Evolutionary conservation across 2,113 vertebrate species (phyloP), one percentile per base, ranked within the genome.

Genomic region (Morone saxatilis): DNA sequence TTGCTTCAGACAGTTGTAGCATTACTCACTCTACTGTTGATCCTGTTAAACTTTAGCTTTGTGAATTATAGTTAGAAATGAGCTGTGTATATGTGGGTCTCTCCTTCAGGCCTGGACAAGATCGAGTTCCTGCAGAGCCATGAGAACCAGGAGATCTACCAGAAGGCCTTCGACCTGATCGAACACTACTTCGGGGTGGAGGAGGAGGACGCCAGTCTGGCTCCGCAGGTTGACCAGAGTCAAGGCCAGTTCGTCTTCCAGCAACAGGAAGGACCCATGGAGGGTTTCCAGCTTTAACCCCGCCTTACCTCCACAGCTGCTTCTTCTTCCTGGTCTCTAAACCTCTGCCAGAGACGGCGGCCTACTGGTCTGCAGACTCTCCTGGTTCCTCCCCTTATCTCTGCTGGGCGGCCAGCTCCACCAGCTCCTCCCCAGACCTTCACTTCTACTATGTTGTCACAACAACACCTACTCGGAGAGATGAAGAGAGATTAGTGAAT

Each of bases 121-220:
- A 99, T 99, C 0, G 98, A 99, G 87, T 99, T 99, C 87, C 97
- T 99, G 0, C 98, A 99, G 94, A 98, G 97, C 94, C 98, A 99
- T 0, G 98, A 99, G 92, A 99, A 99, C 94, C 98, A 99, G 86
- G 98, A 99, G 91, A 99, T 99, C 92, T 99, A 99, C 94, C 98
- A 99, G 96, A 99, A 99, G 91, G 98, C 98, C 65, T 99, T 98
- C 13, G 98, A 99, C 85, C 86, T 99, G 79, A 98, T 99, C 0
- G 98, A 99, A 95, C 98, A 98, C 94, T 99, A 99, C 91, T 99
- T 99, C 54, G 97, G 97, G 25, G 96, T 96, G 0, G 97, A 98
- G 92, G 97, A 97, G 45, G 97, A 98, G 43, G 97, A 98, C 38
- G 93, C 96, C 38, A 97, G 84, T 88, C 95, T 98, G 89, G 96